Base-by-base conservation (phyloP, 2,113 vertebrate genomes). In the Ramphastos sulfuratus region DNA sequence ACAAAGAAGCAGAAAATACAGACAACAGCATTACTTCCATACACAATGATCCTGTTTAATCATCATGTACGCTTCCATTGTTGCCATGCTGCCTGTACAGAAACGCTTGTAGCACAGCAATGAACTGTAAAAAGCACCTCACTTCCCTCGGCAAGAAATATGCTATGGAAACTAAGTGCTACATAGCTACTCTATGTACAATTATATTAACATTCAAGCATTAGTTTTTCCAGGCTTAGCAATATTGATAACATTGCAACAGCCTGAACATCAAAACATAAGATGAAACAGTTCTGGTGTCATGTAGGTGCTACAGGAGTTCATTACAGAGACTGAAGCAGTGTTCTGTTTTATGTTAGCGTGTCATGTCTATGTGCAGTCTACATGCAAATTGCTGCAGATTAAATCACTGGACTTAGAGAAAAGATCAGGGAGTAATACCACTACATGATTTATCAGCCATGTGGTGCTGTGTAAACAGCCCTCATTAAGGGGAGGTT, bases 391-490 rank as follows among this genome's bases (percentile, higher is more conserved):
- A 81, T 33, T 83, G 48, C 54, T 71, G 23, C 66, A 85, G 73
- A 85, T 82, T 56, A 89, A 89, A 82, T 76, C 46, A 18, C 2
- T 54, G 65, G 76, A 42, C 73, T 75, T 39, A 12, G 24, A 73
- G 46, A 63, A 84, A 74, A 80, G 75, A 50, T 37, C 0, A 13
- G 89, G 54, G 79, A 71, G 65, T 58, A 87, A 58, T 21, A 39
- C 20, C 79, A 55, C 72, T 71, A 11, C 1, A 4, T 61, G 85
- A 93, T 94, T 87, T 89, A 56, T 50, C 87, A 95, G 90, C 89
- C 87, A 90, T 91, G 93, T 94, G 92, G 83, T 82, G 91, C 92
- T 59, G 75, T 84, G 56, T 61, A 92, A 90, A 71, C 15, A 94
- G 83, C 70, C 20, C 56, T 77, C 35, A 6, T 52, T 61, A 82